Evolutionary conservation across 1,140 invertebrate species (phyloP).

Genomic region (Trypoxylus dichotomus): DNA sequence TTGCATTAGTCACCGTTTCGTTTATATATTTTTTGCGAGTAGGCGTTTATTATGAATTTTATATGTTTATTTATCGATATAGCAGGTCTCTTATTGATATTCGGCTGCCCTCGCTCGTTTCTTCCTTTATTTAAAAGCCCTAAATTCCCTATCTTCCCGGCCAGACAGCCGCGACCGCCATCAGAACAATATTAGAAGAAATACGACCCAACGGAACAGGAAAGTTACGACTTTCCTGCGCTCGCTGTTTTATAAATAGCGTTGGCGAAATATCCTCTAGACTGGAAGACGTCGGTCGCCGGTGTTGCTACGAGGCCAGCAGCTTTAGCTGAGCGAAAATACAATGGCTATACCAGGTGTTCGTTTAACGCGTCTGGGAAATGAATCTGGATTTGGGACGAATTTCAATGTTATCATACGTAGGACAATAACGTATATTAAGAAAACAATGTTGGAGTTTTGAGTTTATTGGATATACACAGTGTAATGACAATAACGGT

Average conservation of each 20-base stretch:
- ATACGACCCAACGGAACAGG: conserved; percentile 6
- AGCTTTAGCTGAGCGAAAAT: neutral
- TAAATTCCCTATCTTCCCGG: neutral
- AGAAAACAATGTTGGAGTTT: too few species aligned
- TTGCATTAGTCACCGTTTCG: too few species aligned
- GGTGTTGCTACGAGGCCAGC: neutral
- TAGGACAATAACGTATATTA: too few species aligned
- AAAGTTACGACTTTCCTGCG: conserved; percentile 20
- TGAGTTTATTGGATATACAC: too few species aligned
- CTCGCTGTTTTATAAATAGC: conserved; percentile 14
- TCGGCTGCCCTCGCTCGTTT: neutral
- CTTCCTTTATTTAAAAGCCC: neutral
- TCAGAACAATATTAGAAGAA: conserved; percentile 15
- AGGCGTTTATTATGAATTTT: neutral
- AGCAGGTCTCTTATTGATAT: neutral
- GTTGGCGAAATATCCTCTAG: conserved; percentile 16
- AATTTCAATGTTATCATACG: too few species aligned
- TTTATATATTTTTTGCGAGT: neutral
- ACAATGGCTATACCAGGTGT: neutral
- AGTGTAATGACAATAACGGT: too few species aligned
- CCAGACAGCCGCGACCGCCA: neutral
- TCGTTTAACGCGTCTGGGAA: neutral
- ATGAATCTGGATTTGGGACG: too few species aligned
- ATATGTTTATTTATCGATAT: neutral
- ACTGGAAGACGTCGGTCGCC: neutral